Evolutionary conservation across 2,113 vertebrate species (phyloP).

Genomic region (Forbesichthys papilliferus): DNA sequence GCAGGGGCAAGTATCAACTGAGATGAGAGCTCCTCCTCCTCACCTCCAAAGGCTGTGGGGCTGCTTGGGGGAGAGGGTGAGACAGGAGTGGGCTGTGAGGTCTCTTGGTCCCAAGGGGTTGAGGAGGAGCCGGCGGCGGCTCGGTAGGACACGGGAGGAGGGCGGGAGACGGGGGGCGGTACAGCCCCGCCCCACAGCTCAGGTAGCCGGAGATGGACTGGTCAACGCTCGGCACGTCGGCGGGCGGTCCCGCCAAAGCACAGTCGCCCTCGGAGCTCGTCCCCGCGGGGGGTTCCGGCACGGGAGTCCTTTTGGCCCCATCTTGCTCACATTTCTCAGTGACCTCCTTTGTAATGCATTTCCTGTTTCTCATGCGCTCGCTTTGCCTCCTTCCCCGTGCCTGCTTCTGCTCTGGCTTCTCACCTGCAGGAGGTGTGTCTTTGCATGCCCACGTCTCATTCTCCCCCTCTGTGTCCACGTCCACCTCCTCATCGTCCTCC

Average conservation of each 20-base stretch:
- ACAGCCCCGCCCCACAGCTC: constrained; percentile 41
- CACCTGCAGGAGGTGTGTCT: constrained; percentile 11
- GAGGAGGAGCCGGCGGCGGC: constrained; percentile 24
- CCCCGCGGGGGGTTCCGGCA: constrained; percentile 12
- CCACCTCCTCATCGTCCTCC: constrained; percentile 43
- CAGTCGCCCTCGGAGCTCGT: constrained; percentile 31
- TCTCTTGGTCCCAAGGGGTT: constrained; percentile 39
- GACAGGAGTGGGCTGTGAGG: constrained; percentile 38
- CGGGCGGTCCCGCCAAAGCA: constrained; percentile 24
- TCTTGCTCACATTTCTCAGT: constrained; percentile 28
- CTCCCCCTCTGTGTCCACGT: constrained; percentile 32
- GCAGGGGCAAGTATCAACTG: background rate
- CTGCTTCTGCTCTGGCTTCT: constrained; percentile 47
- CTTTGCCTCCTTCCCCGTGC: constrained; percentile 47
- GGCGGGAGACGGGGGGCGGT: constrained; percentile 25
- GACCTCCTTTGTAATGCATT: constrained; percentile 18
- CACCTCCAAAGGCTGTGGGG: constrained; percentile 58
- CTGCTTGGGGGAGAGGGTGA: constrained; percentile 36
- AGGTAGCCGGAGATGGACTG: constrained; percentile 51
- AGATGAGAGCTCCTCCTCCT: constrained; percentile 1
- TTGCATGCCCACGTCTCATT: constrained; percentile 23
- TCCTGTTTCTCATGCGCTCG: constrained; percentile 43
- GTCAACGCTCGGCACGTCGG: constrained; percentile 46
- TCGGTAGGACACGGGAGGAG: constrained; percentile 41
- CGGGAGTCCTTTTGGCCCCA: constrained; percentile 13